Evolutionary conservation across 2,113 vertebrate species (phyloP).

Genomic region (Athene noctua): DNA sequence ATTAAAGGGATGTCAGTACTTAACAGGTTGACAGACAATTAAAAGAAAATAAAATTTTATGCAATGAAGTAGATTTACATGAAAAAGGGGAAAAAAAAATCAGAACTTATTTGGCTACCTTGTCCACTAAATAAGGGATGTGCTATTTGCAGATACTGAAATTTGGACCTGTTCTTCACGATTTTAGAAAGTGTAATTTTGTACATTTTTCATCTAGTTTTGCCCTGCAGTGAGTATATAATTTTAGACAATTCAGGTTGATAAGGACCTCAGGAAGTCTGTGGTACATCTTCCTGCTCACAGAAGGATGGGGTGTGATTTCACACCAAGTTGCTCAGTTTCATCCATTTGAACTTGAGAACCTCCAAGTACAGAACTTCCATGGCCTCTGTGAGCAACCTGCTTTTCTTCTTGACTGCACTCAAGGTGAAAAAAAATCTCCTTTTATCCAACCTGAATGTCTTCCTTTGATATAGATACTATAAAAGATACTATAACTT

Average conservation of each 20-base stretch:
- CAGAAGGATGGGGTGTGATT: not conserved
- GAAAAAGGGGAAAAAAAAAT: not conserved
- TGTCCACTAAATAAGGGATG: not conserved
- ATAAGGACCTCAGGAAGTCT: not conserved
- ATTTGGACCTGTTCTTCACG: not conserved
- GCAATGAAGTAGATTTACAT: not conserved
- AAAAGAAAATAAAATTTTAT: not conserved
- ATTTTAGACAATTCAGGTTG: not conserved
- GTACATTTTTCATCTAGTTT: not conserved
- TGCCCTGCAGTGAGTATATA: not conserved
- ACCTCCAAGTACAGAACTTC: not conserved
- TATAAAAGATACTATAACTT: not conserved
- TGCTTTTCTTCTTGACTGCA: not conserved
- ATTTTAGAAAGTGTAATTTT: not conserved
- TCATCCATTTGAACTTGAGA: not conserved
- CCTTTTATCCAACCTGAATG: not conserved
- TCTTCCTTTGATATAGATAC: not conserved
- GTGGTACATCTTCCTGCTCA: not conserved
- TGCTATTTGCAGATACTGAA: not conserved
- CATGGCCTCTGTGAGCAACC: fast-evolving
- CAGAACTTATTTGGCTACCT: not conserved
- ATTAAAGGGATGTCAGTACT: not conserved
- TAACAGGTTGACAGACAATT: not conserved
- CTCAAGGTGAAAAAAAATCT: not conserved
- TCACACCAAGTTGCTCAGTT: not conserved